phyloP scores from a whole-genome alignment of 2,888 invertebrate genomes.

The Eristalis pertinax region DNA sequence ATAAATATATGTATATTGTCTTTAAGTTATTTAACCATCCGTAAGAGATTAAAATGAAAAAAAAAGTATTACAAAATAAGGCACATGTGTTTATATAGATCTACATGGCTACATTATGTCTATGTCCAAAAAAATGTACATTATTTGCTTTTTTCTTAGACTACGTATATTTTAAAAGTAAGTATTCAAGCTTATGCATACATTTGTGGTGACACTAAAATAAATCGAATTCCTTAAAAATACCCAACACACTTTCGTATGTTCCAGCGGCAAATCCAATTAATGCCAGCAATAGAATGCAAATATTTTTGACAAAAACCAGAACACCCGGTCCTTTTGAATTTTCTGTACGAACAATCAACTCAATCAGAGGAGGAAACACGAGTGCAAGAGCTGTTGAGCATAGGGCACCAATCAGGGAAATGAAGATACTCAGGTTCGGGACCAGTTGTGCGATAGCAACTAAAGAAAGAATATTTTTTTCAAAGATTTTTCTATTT shows the following conservation, averaged over 20 bases:
- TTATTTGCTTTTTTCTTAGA: neutral
- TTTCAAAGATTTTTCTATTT: neutral
- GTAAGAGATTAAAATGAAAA: neutral
- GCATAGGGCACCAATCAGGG: conserved; percentile 94
- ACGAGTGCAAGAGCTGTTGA: conserved; percentile 93
- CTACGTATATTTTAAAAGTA: neutral
- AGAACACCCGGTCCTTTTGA: conserved; percentile 82
- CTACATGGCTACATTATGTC: neutral
- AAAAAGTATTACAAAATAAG: neutral
- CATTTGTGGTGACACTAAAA: conserved; percentile 19
- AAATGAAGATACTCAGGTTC: conserved; percentile 92
- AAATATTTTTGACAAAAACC: conserved; percentile 84
- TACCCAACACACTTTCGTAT: conserved; percentile 86
- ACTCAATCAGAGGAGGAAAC: conserved; percentile 93
- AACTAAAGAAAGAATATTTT: conserved; percentile 83
- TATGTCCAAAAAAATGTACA: neutral
- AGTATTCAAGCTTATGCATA: neutral
- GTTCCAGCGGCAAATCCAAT: conserved; percentile 89
- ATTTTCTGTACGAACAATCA: conserved; percentile 86
- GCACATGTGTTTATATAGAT: neutral
- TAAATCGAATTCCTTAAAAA: conserved; percentile 76
- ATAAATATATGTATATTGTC: neutral
- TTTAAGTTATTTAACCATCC: neutral
- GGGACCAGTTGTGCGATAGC: conserved; percentile 93
- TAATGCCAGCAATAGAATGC: conserved; percentile 86